Conservation (phyloP, 2,113 vertebrate species). For the Leiothrix lutea region DNA sequence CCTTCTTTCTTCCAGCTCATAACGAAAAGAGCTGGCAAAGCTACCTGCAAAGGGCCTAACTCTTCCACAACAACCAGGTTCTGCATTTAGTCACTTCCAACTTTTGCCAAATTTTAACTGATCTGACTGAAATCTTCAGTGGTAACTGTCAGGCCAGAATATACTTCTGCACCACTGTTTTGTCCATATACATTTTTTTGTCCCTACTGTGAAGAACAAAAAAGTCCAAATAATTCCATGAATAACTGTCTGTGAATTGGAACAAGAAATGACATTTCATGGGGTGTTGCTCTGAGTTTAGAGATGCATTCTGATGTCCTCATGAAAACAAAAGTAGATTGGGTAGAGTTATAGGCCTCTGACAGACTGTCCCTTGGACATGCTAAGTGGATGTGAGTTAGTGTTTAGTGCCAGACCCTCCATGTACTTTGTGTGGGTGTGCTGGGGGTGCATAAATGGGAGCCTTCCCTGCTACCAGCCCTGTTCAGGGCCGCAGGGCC, state of each 20-base stretch:
- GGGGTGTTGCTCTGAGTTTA: neutral
- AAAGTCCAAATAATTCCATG: neutral
- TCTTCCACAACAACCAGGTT: neutral
- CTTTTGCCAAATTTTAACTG: neutral
- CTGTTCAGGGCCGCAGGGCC: neutral
- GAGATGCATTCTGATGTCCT: neutral
- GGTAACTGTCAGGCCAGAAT: neutral
- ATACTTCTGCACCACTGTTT: neutral
- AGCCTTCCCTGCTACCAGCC: neutral
- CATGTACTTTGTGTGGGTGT: neutral
- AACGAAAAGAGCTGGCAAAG: neutral
- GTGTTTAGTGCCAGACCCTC: neutral
- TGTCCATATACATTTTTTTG: neutral
- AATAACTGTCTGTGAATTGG: neutral
- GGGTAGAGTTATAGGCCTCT: neutral
- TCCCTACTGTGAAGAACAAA: neutral
- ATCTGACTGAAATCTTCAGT: neutral
- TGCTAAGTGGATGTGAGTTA: neutral
- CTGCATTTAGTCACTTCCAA: neutral
- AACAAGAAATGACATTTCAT: neutral
- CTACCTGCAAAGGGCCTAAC: neutral
- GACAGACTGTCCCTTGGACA: neutral
- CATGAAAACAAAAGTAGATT: neutral
- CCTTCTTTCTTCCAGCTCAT: neutral
- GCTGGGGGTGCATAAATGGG: too few species aligned